Evolutionary conservation across 2,797 vertebrate genomes (phyloP), one percentile per base, ranked within the genome.

Genomic region (Coranthus polyacanthus): DNA sequence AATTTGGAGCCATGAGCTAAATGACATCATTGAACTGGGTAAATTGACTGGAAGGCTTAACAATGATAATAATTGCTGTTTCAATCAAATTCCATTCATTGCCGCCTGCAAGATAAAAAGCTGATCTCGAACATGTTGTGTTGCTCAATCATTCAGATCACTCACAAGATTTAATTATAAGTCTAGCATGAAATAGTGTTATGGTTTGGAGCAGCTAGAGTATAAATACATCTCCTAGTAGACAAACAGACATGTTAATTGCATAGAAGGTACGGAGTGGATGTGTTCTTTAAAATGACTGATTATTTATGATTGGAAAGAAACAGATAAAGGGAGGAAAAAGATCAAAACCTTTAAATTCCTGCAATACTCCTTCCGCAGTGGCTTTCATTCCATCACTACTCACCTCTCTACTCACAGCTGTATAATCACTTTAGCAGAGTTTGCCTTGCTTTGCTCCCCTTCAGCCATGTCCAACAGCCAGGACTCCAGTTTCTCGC

Each of bases 31-130:
- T 82, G 69, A 83, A 80, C 54, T 68, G 57, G 21, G 54, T 59
- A 78, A 83, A 88, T 69, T 83, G 75, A 88, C 67, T 84, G 52
- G 36, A 77, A 68, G 72, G 56, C 32, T 72, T 55, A 32, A 82
- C 75, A 73, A 70, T 62, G 63, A 70, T 42, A 67, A 73, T 70
- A 78, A 82, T 37, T 80, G 65, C 47, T 34, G 57, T 76, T 88
- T 76, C 63, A 78, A 85, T 87, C 77, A 72, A 66, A 69, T 69
- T 58, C 58, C 53, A 77, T 87, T 87, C 64, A 73, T 39, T 46
- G 55, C 29, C 8, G 2, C 12, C 64, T 55, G 63, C 78, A 67
- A 82, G 74, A 84, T 76, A 79, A 78, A 78, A 15, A 71, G 66
- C 68, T 45, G 74, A 72, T 74, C 43, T 55, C 36, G 12, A 67